Evolutionary conservation across 2,797 vertebrate genomes (phyloP), one percentile per base, ranked within the genome.

Genomic region (Acanthopagrus latus): DNA sequence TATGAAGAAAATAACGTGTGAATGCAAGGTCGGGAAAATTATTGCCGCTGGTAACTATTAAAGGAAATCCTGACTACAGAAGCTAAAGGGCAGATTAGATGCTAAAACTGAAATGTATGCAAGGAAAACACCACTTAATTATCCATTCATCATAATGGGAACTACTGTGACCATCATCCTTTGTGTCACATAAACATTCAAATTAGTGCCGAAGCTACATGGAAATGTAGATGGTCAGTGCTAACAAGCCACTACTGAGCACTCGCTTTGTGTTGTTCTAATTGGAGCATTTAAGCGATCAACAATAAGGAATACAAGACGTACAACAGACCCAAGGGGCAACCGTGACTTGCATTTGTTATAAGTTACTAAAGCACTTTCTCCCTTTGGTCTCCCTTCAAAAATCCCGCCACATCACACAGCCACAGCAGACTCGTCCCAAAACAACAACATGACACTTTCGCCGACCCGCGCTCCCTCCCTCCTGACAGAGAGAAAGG

Each of bases 401-500:
- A 92, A 93, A 90, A 80, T 92, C 86, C 86, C 91, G 87, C 91
- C 90, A 88, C 91, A 93, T 93, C 90, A 93, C 90, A 93, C 7
- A 33, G 33, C 33, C 33, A 8, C 81, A 11, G 73, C 90, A 81
- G 89, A 86, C 81, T 78, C 77, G 65, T 92, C 91, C 91, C 90
- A 89, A 93, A 93, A 94, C 92, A 93, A 93, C 92, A 93, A 93
- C 93, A 89, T 92, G 92, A 91, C 93, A 92, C 88, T 88, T 76
- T 78, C 33, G 82, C 78, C 86, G 88, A 92, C 92, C 91, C 79
- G 69, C 86, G 27, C 89, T 83, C 88, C 89, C 88, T 89, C 83
- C 86, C 86, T 84, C 80, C 90, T 86, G 85, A 69, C 85, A 82
- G 88, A 87, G 79, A 87, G 78, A 86, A 76, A 80, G 72, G 25